Conservation (phyloP, 2,113 vertebrate species). For the Hiodon tergisus region DNA sequence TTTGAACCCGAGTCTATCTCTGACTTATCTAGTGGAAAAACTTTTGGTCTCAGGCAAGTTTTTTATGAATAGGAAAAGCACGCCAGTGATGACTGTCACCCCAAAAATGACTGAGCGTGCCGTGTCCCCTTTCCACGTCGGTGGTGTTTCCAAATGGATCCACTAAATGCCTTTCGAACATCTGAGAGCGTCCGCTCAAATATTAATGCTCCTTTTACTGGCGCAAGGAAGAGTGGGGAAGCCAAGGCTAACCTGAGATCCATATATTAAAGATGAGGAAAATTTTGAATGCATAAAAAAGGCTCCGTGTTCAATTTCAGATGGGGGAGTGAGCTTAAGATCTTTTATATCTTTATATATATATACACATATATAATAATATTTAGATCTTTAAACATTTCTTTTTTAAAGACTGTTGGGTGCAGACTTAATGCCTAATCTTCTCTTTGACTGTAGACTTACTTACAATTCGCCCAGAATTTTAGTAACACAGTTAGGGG, state of each 20-base stretch:
- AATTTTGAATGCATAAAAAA: constrained; percentile 54
- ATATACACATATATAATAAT: background rate
- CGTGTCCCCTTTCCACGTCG: constrained; percentile 45
- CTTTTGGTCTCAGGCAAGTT: no score
- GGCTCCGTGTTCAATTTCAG: constrained; percentile 35
- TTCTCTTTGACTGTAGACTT: background rate
- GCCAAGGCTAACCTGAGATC: constrained; percentile 37
- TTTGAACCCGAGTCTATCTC: no score
- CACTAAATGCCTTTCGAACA: constrained; percentile 53
- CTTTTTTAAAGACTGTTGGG: background rate
- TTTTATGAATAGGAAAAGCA: no score
- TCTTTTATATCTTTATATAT: background rate
- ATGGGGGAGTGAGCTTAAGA: constrained; percentile 33
- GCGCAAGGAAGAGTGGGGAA: constrained; percentile 19
- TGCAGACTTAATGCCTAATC: background rate
- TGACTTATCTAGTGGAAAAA: no score
- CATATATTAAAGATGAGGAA: constrained; percentile 63
- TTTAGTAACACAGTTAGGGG: constrained; percentile 17
- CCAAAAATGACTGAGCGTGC: background rate
- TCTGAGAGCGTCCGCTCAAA: constrained; percentile 55
- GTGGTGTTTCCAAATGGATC: constrained; percentile 46
- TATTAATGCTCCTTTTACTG: constrained; percentile 56
- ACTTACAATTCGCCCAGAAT: background rate
- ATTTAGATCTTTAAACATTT: background rate
- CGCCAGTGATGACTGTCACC: constrained; percentile 24